phyloP scores from a whole-genome alignment of 2,888 invertebrate genomes.

The Philhelius pedissequus region DNA sequence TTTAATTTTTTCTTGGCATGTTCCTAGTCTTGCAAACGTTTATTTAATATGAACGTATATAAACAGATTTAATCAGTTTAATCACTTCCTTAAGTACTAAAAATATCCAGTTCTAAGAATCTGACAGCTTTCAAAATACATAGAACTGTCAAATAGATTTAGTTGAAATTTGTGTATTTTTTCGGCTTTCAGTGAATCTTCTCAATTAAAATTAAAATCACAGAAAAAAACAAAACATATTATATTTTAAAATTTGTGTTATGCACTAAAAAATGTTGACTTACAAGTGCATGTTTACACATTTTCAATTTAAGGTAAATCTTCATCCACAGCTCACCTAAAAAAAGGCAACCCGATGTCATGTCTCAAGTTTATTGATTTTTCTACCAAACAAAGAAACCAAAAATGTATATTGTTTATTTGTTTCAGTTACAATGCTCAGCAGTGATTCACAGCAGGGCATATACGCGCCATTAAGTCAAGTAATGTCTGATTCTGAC shows the following conservation, averaged over 20 bases:
- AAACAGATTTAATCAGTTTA: not conserved
- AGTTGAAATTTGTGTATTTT: slow-evolving; percentile 35
- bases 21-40: no score
- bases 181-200: not conserved
- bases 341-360: not conserved
- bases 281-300: slow-evolving; percentile 67
- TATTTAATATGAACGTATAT: no score
- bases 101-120: slow-evolving; percentile 8
- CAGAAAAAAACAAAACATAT: not conserved
- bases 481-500: slow-evolving; percentile 88
- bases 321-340: not conserved
- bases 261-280: slow-evolving; percentile 69
- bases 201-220: not conserved
- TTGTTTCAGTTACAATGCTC: slow-evolving; percentile 76
- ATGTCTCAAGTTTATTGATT: slow-evolving; percentile 72
- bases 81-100: slow-evolving; percentile 16
- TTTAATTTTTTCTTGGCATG: no score
- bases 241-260: not conserved
- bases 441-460: slow-evolving; percentile 79
- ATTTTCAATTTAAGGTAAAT: slow-evolving; percentile 72
- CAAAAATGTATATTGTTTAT: not conserved
- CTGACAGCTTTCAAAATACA: not conserved
- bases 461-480: slow-evolving; percentile 87
- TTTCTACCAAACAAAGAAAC: slow-evolving; percentile 62
- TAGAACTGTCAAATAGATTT: not conserved